Conservation (phyloP, 92 coral and sea anemone species). For the Zoanthus sociatus region DNA sequence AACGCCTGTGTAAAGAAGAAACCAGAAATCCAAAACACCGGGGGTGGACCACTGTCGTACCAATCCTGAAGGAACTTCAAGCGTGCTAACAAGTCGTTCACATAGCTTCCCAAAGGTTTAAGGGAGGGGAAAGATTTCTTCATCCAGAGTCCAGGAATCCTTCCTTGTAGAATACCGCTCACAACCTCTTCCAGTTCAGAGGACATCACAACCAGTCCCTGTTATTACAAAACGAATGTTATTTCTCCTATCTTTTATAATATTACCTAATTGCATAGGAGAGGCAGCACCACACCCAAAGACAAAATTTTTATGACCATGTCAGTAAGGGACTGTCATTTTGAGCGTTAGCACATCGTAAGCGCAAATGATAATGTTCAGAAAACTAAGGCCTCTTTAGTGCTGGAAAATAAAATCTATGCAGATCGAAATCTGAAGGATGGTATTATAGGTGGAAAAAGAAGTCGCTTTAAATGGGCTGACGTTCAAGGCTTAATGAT, state of each 20-base stretch:
- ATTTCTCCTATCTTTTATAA: neutral
- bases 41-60: slow-evolving; percentile 94
- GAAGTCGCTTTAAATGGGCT: no score
- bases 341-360: no score
- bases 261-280: neutral
- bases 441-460: no score
- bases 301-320: no score
- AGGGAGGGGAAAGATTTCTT: slow-evolving; percentile 97
- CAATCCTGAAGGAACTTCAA: slow-evolving; percentile 97
- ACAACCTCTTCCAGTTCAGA: slow-evolving; percentile 96
- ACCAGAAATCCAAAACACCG: slow-evolving; percentile 96
- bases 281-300: no score
- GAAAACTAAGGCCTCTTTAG: no score
- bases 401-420: no score
- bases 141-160: slow-evolving; percentile 99
- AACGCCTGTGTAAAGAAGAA: slow-evolving; percentile 99
- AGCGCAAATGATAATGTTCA: no score
- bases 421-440: no score
- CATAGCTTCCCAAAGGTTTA: slow-evolving; percentile 97
- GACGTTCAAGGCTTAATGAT: no score
- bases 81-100: slow-evolving; percentile 91
- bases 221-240: neutral
- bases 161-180: slow-evolving; percentile 88
- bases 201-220: slow-evolving; percentile 99
- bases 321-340: no score